Base-by-base conservation (phyloP, 2,888 invertebrate species). In the Drosophila melanosoma region DNA sequence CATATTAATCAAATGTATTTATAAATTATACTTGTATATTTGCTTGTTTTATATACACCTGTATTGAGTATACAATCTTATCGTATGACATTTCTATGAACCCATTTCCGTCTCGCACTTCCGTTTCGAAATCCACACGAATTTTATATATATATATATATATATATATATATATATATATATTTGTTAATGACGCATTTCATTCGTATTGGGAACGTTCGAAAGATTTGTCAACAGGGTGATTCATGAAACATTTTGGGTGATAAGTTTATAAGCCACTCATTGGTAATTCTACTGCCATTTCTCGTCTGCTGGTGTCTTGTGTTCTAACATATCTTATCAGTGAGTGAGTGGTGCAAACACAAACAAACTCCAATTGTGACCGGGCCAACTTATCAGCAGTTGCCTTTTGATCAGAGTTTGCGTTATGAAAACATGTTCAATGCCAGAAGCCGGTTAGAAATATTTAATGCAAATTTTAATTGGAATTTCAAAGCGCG, bases 101-200 rank as follows among this genome's bases (percentile, higher is more conserved):
- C 2, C 54, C 61, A 81, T 77, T 80, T 80, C 79, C 79, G 79
- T 17, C 48, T n/a, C 5, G 10, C 58, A 74, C 74, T 74, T 81
- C 79, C 79, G 81, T 65, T 81, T 64, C 56, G 36, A 51, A 61
- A 63, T 66, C 63, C 57, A 40, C 62, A 20, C 20, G 51, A 48
- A 17, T 5, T 26, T 23, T 29, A 5, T 26, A 4, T 26, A 4
- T 26, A 0, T 26, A 5, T 29, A 5, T 29, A 29, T 61, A 15
- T 48, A 33, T 26, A 5, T 26, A 4, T 26, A 4, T 26, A 0
- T 26, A 5, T 29, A 5, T 29, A 29, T 61, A 15, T 48, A 33
- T 12, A n/a, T 33, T 33, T 36, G 5, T 36, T 42, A 69, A 57
- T 79, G 81, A 79, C 81, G 79, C 79, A 79, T 68, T 76, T 59